Conservation (phyloP, 2,888 invertebrate genomes). For the Escarpia spicata region DNA sequence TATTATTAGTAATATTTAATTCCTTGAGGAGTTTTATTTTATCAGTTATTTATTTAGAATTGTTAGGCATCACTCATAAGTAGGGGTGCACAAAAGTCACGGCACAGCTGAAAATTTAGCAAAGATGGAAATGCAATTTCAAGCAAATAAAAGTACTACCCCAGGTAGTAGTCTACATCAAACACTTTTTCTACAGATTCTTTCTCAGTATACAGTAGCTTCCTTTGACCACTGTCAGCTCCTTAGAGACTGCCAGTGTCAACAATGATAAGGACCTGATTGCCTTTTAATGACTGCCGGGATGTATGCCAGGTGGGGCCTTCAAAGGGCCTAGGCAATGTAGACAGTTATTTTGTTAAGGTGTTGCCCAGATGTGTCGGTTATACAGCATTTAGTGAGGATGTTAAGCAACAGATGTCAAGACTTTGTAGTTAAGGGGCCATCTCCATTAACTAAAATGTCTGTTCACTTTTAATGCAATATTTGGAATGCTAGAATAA, state of each 20-base stretch:
- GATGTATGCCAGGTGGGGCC: background rate
- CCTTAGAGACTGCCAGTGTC: slow-evolving; percentile 1
- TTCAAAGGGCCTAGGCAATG: background rate
- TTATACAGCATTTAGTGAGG: background rate
- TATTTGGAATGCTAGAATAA: no score
- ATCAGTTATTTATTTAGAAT: no score
- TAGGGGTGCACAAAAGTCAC: no score
- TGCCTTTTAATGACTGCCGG: background rate
- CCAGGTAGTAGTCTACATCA: no score
- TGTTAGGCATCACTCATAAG: no score
- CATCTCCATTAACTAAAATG: no score
- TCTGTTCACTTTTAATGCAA: no score
- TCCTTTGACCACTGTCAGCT: background rate
- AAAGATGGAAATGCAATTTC: no score
- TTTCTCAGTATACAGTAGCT: background rate
- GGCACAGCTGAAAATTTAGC: no score
- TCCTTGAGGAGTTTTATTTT: no score
- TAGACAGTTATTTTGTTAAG: background rate
- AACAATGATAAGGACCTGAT: background rate
- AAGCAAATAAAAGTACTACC: no score
- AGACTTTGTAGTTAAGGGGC: background rate
- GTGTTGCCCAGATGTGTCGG: background rate
- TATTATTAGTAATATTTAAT: no score
- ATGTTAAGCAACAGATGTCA: background rate
- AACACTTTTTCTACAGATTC: background rate